These are phyloP conservation scores for Aphelenchoides avenae DNA, from an alignment of 1,140 invertebrate species.

Conservation along the genomic window DNA sequence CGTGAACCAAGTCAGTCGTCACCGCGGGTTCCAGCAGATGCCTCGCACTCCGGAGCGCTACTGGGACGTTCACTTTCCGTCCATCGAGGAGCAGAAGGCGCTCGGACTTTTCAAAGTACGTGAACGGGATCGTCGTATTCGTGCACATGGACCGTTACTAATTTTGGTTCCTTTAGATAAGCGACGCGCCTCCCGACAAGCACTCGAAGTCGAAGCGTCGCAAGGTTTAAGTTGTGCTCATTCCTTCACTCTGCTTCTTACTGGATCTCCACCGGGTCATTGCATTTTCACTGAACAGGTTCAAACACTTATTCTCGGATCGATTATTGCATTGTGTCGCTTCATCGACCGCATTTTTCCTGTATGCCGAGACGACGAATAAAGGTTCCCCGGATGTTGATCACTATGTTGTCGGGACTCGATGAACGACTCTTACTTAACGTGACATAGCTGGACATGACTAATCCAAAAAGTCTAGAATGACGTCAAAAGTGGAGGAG, in stretches of 20 bases:
- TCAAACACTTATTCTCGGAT: background rate
- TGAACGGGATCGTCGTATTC: too few relatives aligned
- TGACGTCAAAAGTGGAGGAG: constrained; percentile 18
- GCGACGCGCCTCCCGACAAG: constrained; percentile 6
- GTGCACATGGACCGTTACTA: constrained; percentile 11
- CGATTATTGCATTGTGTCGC: background rate
- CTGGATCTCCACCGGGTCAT: background rate
- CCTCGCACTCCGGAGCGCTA: constrained; percentile 35
- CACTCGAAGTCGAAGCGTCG: background rate
- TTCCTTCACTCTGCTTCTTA: constrained; percentile 1
- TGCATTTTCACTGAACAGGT: constrained; percentile 2
- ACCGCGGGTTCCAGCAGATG: too few relatives aligned
- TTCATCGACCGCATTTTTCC: background rate
- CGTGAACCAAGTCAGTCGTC: too few relatives aligned
- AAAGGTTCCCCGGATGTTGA: too few relatives aligned
- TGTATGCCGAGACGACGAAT: background rate
- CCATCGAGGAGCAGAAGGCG: constrained; percentile 22
- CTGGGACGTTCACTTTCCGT: constrained; percentile 37
- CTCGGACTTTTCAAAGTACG: constrained; percentile 40
- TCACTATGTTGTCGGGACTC: constrained; percentile 9
- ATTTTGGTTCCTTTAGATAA: constrained; percentile 11
- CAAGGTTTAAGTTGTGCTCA: too few relatives aligned
- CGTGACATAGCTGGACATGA: background rate
- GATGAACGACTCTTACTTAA: constrained; percentile 1
- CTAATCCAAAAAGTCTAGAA: background rate